Conservation (phyloP, 2,113 vertebrate species). For the Cygnus buccinator region DNA sequence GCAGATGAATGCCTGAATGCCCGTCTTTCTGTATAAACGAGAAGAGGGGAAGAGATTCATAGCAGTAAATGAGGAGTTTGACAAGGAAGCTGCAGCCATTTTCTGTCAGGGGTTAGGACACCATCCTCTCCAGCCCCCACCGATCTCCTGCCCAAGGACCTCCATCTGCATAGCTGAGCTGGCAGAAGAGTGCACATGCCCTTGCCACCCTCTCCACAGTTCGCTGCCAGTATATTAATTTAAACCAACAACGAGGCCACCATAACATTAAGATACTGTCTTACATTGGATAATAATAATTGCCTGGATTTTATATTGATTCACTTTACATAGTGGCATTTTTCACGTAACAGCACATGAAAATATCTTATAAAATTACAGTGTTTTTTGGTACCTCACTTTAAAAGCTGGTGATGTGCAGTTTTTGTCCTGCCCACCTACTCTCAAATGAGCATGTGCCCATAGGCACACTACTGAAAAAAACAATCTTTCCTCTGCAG, state of each 20-base stretch:
- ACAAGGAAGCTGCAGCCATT: slow-evolving; percentile 27
- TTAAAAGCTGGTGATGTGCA: background rate
- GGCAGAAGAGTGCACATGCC: background rate
- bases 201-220: background rate
- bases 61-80: background rate
- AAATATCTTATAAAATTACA: background rate
- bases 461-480: background rate
- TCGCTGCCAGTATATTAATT: background rate
- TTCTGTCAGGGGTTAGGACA: slow-evolving; percentile 26
- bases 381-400: background rate
- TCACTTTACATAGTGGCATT: background rate
- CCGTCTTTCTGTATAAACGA: background rate
- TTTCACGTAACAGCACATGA: background rate
- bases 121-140: fast-evolving
- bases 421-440: background rate
- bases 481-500: background rate
- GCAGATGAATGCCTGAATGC: background rate
- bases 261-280: fast-evolving
- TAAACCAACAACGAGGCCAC: background rate
- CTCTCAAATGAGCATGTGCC: background rate
- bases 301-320: background rate
- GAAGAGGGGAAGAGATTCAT: background rate
- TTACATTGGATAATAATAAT: background rate
- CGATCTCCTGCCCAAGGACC: background rate
- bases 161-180: background rate